Evolutionary conservation across 2,113 vertebrate species (phyloP), one percentile per base, ranked within the genome.

Genomic region (Eolophus roseicapilla): DNA sequence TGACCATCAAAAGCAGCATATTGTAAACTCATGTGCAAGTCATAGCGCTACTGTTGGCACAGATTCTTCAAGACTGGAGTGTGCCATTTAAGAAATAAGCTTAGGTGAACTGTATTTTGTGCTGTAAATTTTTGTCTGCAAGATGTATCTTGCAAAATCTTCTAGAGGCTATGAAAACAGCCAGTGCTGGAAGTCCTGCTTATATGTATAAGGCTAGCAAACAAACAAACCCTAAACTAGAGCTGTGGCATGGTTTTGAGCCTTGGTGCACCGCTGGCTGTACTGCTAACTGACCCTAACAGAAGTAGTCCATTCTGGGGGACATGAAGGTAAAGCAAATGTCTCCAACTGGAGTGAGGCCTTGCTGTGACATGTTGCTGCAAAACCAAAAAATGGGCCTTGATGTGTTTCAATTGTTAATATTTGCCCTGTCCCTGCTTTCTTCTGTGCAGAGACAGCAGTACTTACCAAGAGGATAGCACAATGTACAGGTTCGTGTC

Each of bases 251-350:
- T 59, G 62, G 9, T 44, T 44, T 46, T 84, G 79, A 80, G 88
- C 49, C 14, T 13, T 41, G 49, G 11, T 52, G 49, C 13, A 4
- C 23, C 0, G 1, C n/a, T 70, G 60, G 29, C 37, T 69, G 53
- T 62, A 11, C 47, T 41, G 17, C 41, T 69, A 63, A 37, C 23
- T 64, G 37, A 68, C 8, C 74, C 11, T 75, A 68, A 57, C 29
- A 70, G 25, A 70, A 52, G n/a, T 23, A 19, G 10, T 39, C 27
- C 10, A 2, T 3, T 57, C 18, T n/a, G 80, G 31, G 43, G 8
- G 17, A 19, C 1, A 3, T 5, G 27, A n/a, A 64, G 5, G 25
- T 59, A 10, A 80, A 84, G 37, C 2, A 1, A 76, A 17, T 1
- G 1, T n/a, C 31, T 63, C 25, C 35, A 75, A 11, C 31, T 65